Evolutionary conservation across 2,888 invertebrate genomes (phyloP), one percentile per base, ranked within the genome.

Genomic region (Netelia melanura): DNA sequence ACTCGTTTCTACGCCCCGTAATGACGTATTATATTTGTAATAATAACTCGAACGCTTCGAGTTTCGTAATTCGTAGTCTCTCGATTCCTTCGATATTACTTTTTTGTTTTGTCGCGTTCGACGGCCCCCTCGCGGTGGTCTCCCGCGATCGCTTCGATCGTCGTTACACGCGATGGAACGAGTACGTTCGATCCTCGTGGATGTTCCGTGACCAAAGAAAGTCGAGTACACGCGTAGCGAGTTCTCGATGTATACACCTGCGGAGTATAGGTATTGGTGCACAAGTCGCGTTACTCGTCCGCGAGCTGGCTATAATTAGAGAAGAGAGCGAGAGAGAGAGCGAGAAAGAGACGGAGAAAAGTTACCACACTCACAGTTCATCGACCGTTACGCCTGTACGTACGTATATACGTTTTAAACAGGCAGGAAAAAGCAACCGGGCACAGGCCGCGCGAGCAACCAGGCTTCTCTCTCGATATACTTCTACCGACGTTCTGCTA

Each of bases 311-410:
- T 86, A 87, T 87, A 86, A 87, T 87, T 87, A 87, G 72, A 87
- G 84, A 86, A 86, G 79, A 82, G 79, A 84, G 78, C 72, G 83
- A 86, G 21, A 83, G 70, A 65, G 52, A 67, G 17, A 17, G 17
- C 17, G 43, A 67, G 44, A 77, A 25, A 44, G 3, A 76, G 58
- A 68, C 71, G 62, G 58, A 77, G 62, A 79, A 85, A 83, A 86
- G 84, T 87, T 86, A 86, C 84, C 86, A 87, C 86, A 87, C 87
- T 85, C 86, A 85, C 85, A 87, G 87, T 87, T 87, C 87, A 87
- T 87, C 83, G 87, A 87, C 87, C 87, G 87, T 87, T 87, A 86
- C 87, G 84, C 83, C 87, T 87, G 85, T 87, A 81, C 86, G 76
- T 86, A 81, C 79, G 64, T 67, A 86, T 81, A 79, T 54, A 43